Evolutionary conservation across 1,140 invertebrate species (phyloP).

Genomic region (Drosophila kurseongensis): DNA sequence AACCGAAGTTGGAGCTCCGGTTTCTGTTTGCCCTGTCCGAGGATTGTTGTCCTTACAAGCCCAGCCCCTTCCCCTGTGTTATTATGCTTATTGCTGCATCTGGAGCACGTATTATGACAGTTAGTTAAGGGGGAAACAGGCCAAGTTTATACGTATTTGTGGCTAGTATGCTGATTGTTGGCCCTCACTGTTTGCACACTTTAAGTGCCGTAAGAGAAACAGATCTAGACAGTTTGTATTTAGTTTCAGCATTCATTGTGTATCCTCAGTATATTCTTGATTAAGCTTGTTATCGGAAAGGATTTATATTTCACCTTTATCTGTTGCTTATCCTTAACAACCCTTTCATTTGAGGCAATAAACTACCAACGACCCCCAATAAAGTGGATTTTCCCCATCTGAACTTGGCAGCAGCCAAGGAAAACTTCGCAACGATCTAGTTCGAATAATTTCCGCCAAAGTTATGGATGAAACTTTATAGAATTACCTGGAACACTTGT

Average conservation of each 20-base stretch:
- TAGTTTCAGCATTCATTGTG: too few relatives aligned
- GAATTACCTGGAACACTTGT: constrained; percentile 43
- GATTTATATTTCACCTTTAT: background rate
- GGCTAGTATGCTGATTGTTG: constrained; percentile 24
- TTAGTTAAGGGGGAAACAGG: constrained; percentile 16
- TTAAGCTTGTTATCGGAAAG: background rate
- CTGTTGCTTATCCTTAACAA: too few relatives aligned
- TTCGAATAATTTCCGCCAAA: constrained; percentile 41
- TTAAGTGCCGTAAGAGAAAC: background rate
- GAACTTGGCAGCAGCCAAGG: background rate
- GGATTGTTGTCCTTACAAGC: constrained; percentile 28
- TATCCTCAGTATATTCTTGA: too few relatives aligned
- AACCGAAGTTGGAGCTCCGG: constrained; percentile 21
- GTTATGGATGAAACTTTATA: constrained; percentile 36
- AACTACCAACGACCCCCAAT: constrained; percentile 7
- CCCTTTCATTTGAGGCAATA: constrained; percentile 3
- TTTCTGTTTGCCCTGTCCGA: constrained; percentile 32
- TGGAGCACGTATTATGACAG: constrained; percentile 49
- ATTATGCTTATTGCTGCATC: constrained; percentile 47
- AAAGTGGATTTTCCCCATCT: background rate
- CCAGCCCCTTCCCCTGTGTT: constrained; percentile 8
- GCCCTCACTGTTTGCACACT: constrained; percentile 12
- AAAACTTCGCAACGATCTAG: constrained; percentile 35
- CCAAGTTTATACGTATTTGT: constrained; percentile 33
- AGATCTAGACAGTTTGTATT: too few relatives aligned